These are phyloP conservation scores for Manis pentadactyla DNA, from an alignment of 2,797 vertebrate species.

Conservation along the genomic window DNA sequence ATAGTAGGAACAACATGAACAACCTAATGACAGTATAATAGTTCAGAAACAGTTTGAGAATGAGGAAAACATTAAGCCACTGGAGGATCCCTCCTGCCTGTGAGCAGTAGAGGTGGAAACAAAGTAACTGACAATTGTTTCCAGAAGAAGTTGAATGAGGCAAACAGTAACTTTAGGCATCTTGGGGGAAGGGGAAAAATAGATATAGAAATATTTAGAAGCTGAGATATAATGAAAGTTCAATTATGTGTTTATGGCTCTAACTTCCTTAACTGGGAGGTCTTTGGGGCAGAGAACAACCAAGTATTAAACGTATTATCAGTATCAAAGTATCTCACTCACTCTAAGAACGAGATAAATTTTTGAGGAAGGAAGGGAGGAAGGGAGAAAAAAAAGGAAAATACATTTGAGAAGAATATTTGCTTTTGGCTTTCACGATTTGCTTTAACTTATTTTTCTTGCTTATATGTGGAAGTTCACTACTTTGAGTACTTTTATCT, in stretches of 20 bases:
- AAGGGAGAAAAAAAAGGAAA: background rate
- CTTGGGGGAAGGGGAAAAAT: background rate
- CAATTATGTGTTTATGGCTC: conserved; percentile 45
- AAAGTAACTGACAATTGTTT: conserved; percentile 19
- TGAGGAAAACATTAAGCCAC: background rate
- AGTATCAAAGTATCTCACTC: background rate
- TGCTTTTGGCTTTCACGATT: conserved; percentile 29
- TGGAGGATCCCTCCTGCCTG: background rate
- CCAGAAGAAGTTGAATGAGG: background rate
- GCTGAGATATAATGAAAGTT: background rate
- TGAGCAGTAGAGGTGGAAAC: background rate
- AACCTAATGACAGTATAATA: background rate
- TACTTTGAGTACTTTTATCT: background rate
- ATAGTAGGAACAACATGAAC: background rate
- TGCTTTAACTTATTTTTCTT: conserved; percentile 10
- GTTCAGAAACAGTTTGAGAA: background rate
- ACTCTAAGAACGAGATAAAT: background rate
- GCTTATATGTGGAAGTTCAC: background rate
- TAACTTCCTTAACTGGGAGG: conserved; percentile 25
- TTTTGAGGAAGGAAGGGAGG: background rate
- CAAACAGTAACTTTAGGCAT: background rate
- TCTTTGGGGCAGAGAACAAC: background rate
- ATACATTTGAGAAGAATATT: background rate
- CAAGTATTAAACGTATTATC: conserved; percentile 1
- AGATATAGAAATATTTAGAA: background rate